Conservation (phyloP, 2,888 invertebrate species). For the Pantelozetes paolii region DNA sequence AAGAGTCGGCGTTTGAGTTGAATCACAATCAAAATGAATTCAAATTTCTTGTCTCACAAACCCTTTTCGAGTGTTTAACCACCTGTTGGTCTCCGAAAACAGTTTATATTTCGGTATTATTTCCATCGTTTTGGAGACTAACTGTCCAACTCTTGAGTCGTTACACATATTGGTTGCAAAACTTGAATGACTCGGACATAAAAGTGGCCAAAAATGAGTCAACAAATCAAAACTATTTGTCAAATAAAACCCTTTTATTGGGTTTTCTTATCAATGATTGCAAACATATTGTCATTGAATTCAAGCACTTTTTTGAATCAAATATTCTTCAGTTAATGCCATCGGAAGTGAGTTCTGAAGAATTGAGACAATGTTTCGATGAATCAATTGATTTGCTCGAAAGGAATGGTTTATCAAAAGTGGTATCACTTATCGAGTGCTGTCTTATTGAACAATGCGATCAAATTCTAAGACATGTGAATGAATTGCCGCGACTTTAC, state of each 20-base stretch:
- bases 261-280: constrained; percentile 31
- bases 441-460: constrained; percentile 44
- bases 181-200: background rate
- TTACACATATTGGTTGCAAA: constrained; percentile 66
- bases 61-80: constrained; percentile 58
- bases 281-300: background rate
- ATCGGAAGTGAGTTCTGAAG: background rate
- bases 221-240: background rate
- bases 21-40: constrained; percentile 42
- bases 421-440: constrained; percentile 38
- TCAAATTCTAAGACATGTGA: constrained; percentile 59
- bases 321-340: constrained; percentile 20
- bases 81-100: constrained; percentile 67
- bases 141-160: constrained; percentile 76
- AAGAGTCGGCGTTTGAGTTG: constrained; percentile 3
- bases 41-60: constrained; percentile 54
- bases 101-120: constrained; percentile 59
- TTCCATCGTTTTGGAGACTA: constrained; percentile 80
- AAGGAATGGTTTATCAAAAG: constrained; percentile 17
- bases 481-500: constrained; percentile 87
- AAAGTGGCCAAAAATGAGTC: background rate
- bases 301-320: background rate
- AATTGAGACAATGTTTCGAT: constrained; percentile 18
- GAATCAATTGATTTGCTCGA: constrained; percentile 28
- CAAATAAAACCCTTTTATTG: constrained; percentile 25